Conservation (phyloP, 2,113 vertebrate genomes). For the Percopsis transmontana region DNA sequence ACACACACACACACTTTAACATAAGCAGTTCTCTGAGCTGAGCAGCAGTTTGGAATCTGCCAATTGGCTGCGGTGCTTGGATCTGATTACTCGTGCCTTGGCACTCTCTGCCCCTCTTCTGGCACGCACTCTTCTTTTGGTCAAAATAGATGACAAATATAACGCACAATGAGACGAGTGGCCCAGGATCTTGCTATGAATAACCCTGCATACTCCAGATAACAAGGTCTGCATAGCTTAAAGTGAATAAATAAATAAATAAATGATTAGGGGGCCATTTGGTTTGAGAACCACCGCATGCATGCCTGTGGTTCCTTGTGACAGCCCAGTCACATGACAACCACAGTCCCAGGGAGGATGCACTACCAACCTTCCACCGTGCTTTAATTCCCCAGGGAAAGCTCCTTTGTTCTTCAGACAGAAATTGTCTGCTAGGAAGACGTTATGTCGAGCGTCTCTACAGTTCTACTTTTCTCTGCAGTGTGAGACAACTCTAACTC, state of each 20-base stretch:
- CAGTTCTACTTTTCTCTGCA: slow-evolving; percentile 10
- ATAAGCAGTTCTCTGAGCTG: slow-evolving; percentile 13
- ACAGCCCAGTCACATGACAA: too few species aligned
- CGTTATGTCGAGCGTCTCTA: slow-evolving; percentile 37
- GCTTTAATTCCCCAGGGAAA: slow-evolving; percentile 1
- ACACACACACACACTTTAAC: slow-evolving; percentile 10
- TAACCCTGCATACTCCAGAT: slow-evolving; percentile 5
- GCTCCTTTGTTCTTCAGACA: slow-evolving; percentile 32
- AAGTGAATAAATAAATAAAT: too few species aligned
- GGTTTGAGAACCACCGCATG: too few species aligned
- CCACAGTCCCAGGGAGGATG: slow-evolving; percentile 23
- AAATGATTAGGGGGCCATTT: too few species aligned
- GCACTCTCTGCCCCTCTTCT: slow-evolving; percentile 16
- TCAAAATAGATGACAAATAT: slow-evolving; percentile 40
- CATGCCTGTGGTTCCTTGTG: too few species aligned
- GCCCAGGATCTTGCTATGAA: slow-evolving; percentile 31
- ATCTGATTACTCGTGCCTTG: slow-evolving; percentile 31
- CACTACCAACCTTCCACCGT: slow-evolving; percentile 9
- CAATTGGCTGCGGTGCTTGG: slow-evolving; percentile 27
- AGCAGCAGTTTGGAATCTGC: slow-evolving; percentile 9
- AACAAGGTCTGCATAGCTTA: slow-evolving; percentile 33
- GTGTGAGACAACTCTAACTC: slow-evolving; percentile 18
- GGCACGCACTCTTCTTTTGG: slow-evolving; percentile 28
- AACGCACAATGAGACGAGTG: slow-evolving; percentile 1
- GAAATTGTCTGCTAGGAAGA: slow-evolving; percentile 28